Percentiles rank a stretch among this genome's conserved stretches.
phyloP scores from a whole-genome alignment of 2,888 invertebrate species.

The Euplagia quadripunctaria region DNA sequence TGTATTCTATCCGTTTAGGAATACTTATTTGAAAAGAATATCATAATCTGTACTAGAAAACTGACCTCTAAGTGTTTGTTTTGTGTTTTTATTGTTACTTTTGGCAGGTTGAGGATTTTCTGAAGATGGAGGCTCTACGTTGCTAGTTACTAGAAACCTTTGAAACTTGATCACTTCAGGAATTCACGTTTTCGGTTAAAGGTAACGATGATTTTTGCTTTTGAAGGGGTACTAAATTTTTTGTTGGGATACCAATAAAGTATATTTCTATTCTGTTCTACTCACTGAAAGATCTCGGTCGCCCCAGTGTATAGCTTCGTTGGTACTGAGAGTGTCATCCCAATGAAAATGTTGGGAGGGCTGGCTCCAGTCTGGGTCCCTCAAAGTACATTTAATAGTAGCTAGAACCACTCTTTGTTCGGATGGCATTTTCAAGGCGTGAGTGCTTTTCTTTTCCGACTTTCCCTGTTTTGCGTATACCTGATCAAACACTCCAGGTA shows the following conservation, averaged over 20 bases:
- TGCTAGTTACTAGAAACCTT: no score
- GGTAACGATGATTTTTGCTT: no score
- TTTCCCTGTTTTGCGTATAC: constrained; percentile 57
- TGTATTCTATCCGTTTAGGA: not conserved
- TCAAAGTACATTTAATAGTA: constrained; percentile 80
- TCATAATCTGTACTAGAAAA: no score
- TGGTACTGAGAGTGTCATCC: constrained; percentile 81
- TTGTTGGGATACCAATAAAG: no score
- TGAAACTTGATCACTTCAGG: no score
- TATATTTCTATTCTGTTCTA: not conserved
- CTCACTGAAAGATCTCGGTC: constrained; percentile 80
- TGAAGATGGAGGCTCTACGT: no score
- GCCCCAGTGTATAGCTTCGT: constrained; percentile 78
- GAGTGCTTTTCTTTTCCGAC: constrained; percentile 66
- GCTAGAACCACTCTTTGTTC: constrained; percentile 78
- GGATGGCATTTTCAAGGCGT: constrained; percentile 49
- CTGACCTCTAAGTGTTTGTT: no score
- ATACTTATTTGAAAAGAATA: no score
- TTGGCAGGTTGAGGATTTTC: no score
- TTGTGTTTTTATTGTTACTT: no score
- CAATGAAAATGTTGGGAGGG: constrained; percentile 86
- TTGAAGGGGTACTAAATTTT: no score
- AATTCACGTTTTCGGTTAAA: no score
- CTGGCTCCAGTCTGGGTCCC: constrained; percentile 85
- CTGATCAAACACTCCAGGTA: constrained; percentile 1